Evolutionary conservation across 2,113 vertebrate genomes (phyloP).

Genomic region (Clupea harengus): DNA sequence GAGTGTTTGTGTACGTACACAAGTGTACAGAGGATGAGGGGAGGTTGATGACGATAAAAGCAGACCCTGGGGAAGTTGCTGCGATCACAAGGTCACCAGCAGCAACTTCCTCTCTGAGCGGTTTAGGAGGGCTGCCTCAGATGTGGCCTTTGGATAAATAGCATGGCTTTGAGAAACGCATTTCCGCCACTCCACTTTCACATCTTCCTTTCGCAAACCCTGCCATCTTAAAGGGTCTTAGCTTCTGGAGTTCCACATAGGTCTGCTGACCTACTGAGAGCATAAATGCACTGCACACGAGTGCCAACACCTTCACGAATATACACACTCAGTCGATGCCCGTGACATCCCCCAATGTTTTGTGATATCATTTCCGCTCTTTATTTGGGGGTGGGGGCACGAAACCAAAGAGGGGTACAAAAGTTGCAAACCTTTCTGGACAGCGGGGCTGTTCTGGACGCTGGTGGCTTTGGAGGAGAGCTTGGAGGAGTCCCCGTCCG

Average conservation of each 20-base stretch:
- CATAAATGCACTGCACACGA: not conserved
- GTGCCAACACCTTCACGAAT: not conserved
- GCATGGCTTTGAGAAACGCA: not conserved
- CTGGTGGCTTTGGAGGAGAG: conserved; percentile 77
- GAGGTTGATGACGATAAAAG: not conserved
- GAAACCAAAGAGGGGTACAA: not conserved
- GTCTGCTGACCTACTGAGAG: not conserved
- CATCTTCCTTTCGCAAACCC: not conserved
- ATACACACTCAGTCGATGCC: not conserved
- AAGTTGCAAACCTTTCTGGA: conserved; percentile 80
- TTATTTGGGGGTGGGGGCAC: not conserved
- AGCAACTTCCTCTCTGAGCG: not conserved
- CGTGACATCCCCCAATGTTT: not conserved
- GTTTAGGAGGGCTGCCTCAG: not conserved
- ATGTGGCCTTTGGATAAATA: not conserved
- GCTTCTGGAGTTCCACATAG: not conserved
- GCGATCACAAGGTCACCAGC: not conserved
- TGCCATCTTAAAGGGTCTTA: not conserved
- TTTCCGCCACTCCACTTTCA: not conserved
- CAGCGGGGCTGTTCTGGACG: conserved; percentile 76
- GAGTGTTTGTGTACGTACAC: not conserved
- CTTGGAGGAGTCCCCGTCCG: conserved; percentile 84
- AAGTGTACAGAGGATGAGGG: not conserved
- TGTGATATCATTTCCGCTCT: not conserved
- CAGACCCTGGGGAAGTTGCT: not conserved